Evolutionary conservation across 2,888 invertebrate species (phyloP).

Genomic region (Magallana nippona): DNA sequence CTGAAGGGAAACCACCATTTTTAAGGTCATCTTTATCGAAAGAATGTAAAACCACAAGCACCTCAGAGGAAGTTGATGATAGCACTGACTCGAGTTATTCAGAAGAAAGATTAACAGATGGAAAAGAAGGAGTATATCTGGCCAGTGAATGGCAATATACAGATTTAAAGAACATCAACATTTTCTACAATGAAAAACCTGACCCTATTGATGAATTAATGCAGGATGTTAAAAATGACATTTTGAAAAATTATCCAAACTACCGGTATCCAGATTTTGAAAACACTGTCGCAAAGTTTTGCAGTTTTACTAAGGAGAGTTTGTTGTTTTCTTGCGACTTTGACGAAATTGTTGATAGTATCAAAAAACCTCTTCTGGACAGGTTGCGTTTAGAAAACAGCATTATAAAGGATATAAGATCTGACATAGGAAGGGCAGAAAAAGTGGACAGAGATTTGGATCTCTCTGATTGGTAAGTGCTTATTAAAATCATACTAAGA

Average conservation of each 20-base stretch:
- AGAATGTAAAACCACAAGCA: neutral
- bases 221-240: neutral
- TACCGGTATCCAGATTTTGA: no score
- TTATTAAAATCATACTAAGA: neutral
- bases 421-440: neutral
- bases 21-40: neutral
- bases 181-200: conserved; percentile 6
- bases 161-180: conserved; percentile 12
- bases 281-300: neutral
- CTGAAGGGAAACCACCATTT: neutral
- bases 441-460: neutral
- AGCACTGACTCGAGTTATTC: neutral
- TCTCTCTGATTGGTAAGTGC: neutral
- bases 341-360: neutral
- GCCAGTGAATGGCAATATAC: neutral
- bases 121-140: neutral
- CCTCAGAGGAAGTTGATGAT: neutral
- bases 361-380: neutral
- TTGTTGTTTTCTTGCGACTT: neutral
- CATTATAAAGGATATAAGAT: neutral
- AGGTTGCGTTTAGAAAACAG: neutral
- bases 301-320: neutral
- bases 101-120: neutral
- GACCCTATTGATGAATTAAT: neutral
- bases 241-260: neutral